Percentiles rank a stretch among this genome's conserved stretches.
Evolutionary conservation across 2,888 invertebrate genomes (phyloP).

Genomic region (Acronicta aceris): DNA sequence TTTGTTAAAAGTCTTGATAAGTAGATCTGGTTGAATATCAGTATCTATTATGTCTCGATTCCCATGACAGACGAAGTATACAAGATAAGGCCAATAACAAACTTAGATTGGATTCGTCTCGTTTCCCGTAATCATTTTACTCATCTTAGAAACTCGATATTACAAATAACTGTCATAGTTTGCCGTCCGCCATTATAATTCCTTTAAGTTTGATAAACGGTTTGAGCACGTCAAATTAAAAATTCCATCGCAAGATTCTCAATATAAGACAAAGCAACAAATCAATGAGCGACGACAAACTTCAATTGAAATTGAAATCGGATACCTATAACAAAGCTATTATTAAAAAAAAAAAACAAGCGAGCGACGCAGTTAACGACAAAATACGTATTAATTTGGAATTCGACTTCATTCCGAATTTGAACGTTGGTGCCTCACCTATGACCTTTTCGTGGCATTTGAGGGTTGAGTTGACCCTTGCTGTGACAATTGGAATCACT

Average conservation of each 20-base stretch:
- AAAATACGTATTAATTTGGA: slow-evolving; percentile 28
- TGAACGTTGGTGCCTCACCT: slow-evolving; percentile 28
- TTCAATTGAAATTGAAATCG: slow-evolving; percentile 17
- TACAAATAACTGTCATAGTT: slow-evolving; percentile 17
- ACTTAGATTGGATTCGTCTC: slow-evolving; percentile 35
- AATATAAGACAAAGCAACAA: slow-evolving; percentile 16
- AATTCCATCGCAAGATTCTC: not conserved
- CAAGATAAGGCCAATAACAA: slow-evolving; percentile 7
- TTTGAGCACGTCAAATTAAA: not conserved
- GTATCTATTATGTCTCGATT: slow-evolving; percentile 5
- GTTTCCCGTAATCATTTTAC: slow-evolving; percentile 13
- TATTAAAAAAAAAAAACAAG: slow-evolving; percentile 39
- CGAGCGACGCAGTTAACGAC: slow-evolving; percentile 8
- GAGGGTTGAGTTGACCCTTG: slow-evolving; percentile 22
- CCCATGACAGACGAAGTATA: slow-evolving; percentile 4
- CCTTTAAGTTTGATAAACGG: not conserved
- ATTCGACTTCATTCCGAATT: slow-evolving; percentile 12
- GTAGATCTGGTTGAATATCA: slow-evolving; percentile 2
- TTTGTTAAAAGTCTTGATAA: no score
- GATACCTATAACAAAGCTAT: slow-evolving; percentile 22
- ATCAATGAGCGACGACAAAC: slow-evolving; percentile 22
- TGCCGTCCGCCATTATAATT: not conserved
- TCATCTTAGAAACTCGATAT: slow-evolving; percentile 21
- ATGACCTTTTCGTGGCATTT: slow-evolving; percentile 39
- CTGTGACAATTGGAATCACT: slow-evolving; percentile 28